Evolutionary conservation across 2,888 invertebrate species (phyloP).

Genomic region (Xestia xanthographa): DNA sequence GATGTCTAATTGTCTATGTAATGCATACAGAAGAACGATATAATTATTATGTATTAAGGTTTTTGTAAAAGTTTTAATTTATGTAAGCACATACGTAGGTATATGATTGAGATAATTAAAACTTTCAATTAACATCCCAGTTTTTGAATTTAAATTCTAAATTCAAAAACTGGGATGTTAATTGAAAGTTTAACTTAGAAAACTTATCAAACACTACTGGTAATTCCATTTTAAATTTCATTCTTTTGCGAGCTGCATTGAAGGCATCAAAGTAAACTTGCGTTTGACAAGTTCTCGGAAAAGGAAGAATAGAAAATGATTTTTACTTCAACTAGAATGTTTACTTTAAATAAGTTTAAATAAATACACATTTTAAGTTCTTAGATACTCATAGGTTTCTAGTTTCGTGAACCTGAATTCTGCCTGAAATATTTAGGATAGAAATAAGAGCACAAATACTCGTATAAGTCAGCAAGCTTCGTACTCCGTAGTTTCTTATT

Average conservation of each 20-base stretch:
- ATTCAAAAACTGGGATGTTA: too few species aligned
- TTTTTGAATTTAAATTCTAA: background rate
- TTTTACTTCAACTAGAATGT: background rate
- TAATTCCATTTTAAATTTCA: background rate
- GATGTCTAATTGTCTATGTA: background rate
- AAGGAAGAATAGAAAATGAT: background rate
- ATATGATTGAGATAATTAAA: background rate
- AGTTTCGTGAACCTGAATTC: conserved; percentile 16
- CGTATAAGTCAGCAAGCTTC: conserved; percentile 36
- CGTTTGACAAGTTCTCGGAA: background rate
- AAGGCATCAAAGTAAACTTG: background rate
- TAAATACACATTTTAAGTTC: background rate
- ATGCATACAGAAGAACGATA: background rate
- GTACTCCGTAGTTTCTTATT: conserved; percentile 46
- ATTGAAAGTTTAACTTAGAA: too few species aligned
- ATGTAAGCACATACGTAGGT: too few species aligned
- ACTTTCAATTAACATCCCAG: background rate
- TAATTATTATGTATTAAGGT: background rate
- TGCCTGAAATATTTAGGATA: conserved; percentile 20
- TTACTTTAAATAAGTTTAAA: background rate
- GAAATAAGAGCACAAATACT: conserved; percentile 34
- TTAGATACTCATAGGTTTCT: conserved; percentile 5
- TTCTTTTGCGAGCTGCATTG: background rate
- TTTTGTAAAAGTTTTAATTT: background rate
- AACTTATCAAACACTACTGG: background rate